Evolutionary conservation across 2,113 vertebrate genomes (phyloP).

Genomic region (Hippocampus guttulatus): DNA sequence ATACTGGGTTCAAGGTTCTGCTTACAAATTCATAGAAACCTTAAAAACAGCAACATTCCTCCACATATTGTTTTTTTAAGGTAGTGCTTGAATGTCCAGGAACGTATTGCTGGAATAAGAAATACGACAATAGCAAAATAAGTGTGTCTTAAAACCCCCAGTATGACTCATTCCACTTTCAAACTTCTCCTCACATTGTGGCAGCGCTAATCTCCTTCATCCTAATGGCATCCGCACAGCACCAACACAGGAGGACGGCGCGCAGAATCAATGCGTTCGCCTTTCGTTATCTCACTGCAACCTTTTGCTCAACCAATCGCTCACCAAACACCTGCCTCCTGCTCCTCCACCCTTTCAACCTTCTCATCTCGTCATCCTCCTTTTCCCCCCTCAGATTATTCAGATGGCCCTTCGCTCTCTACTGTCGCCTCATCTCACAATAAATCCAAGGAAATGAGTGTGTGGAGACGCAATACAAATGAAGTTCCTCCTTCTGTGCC

Average conservation of each 20-base stretch:
- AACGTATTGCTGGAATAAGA: too few relatives aligned
- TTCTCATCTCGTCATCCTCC: neutral
- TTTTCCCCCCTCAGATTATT: conserved; percentile 17
- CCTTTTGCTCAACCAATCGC: conserved; percentile 40
- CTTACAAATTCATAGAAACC: too few relatives aligned
- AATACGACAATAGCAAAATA: neutral
- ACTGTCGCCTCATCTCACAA: conserved; percentile 13
- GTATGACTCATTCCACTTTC: neutral
- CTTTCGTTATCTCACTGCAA: conserved; percentile 58
- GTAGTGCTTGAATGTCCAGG: too few relatives aligned
- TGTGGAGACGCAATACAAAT: conserved; percentile 6
- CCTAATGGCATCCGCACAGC: conserved; percentile 69
- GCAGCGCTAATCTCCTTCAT: conserved; percentile 69
- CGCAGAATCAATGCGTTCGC: conserved; percentile 62
- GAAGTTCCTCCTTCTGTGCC: neutral
- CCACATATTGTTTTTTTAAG: too few relatives aligned
- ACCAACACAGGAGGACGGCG: conserved; percentile 47
- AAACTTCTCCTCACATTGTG: conserved; percentile 13
- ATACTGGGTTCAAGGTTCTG: too few relatives aligned
- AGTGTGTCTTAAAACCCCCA: neutral
- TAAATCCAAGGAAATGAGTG: neutral
- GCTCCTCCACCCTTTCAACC: conserved; percentile 4
- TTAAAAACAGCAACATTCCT: too few relatives aligned
- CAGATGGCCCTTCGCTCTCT: conserved; percentile 16
- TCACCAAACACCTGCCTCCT: conserved; percentile 26